These are phyloP conservation scores for Morus bassanus DNA, from an alignment of 2,797 vertebrate genomes.

Conservation along the genomic window DNA sequence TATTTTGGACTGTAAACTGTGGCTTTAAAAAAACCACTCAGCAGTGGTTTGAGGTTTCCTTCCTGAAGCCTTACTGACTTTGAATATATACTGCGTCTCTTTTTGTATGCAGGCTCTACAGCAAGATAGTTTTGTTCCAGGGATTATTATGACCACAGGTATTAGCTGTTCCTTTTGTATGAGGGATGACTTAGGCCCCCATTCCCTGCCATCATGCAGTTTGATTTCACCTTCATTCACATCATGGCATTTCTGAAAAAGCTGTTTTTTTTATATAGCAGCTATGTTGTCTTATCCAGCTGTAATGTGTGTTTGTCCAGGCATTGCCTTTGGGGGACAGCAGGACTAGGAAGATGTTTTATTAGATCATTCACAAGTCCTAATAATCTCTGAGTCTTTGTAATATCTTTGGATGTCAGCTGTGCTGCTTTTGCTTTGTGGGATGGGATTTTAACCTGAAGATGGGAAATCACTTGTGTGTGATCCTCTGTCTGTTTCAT, in stretches of 20 bases:
- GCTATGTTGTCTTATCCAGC: slow-evolving; percentile 22
- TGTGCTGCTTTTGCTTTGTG: neutral
- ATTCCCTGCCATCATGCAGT: accelerated
- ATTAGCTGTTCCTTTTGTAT: neutral
- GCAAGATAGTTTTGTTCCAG: neutral
- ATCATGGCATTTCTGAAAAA: neutral
- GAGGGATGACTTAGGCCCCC: neutral
- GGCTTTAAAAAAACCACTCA: neutral
- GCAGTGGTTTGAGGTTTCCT: neutral
- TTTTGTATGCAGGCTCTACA: neutral
- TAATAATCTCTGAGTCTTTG: neutral
- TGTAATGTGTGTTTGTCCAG: slow-evolving; percentile 24
- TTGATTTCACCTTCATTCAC: neutral
- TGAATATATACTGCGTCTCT: neutral
- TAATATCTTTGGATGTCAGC: neutral
- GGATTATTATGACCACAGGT: neutral
- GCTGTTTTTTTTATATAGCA: neutral
- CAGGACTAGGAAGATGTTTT: slow-evolving; percentile 27
- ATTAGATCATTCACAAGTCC: slow-evolving; percentile 23
- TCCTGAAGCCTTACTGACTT: neutral
- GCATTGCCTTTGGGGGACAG: slow-evolving; percentile 10
- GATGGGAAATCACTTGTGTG: neutral
- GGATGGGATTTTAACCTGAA: neutral
- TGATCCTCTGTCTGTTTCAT: neutral
- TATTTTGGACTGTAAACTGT: slow-evolving; percentile 7